Percentiles rank a stretch among this genome's conserved stretches.
phyloP scores from a whole-genome alignment of 2,797 vertebrate genomes.

The Oceanodroma leucorhoa region DNA sequence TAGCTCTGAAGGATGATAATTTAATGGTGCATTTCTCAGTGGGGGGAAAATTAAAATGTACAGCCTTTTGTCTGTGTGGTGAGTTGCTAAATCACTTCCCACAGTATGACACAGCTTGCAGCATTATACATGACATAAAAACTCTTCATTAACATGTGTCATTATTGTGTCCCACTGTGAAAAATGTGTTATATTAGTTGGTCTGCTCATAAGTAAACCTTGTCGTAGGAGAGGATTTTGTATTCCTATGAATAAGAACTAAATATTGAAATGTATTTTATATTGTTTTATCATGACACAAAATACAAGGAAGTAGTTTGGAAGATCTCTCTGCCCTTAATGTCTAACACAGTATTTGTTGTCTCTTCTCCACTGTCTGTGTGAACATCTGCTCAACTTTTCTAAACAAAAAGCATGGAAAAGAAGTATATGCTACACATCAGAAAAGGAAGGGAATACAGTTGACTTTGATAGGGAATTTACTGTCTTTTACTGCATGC shows the following conservation, averaged over 20 bases:
- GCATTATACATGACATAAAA: conserved; percentile 37
- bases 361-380: background rate
- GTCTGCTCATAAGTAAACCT: background rate
- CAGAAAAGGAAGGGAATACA: background rate
- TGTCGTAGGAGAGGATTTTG: background rate
- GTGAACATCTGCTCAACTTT: background rate
- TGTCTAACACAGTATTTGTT: background rate
- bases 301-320: background rate
- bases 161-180: background rate
- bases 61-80: conserved; percentile 41
- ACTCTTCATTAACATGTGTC: conserved; percentile 28
- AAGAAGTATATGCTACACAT: background rate
- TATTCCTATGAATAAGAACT: background rate
- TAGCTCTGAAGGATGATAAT: conserved; percentile 50
- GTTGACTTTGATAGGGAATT: background rate
- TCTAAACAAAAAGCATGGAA: background rate
- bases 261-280: background rate
- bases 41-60: conserved; percentile 60
- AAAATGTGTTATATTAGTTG: conserved; percentile 27
- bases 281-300: background rate
- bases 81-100: conserved; percentile 44
- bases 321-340: background rate
- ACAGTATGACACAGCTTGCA: conserved; percentile 27
- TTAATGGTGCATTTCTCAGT: conserved; percentile 57
- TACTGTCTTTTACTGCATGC: background rate